These are phyloP conservation scores for Brachyalestes nurse DNA, from an alignment of 2,797 vertebrate species.

Conservation along the genomic window DNA sequence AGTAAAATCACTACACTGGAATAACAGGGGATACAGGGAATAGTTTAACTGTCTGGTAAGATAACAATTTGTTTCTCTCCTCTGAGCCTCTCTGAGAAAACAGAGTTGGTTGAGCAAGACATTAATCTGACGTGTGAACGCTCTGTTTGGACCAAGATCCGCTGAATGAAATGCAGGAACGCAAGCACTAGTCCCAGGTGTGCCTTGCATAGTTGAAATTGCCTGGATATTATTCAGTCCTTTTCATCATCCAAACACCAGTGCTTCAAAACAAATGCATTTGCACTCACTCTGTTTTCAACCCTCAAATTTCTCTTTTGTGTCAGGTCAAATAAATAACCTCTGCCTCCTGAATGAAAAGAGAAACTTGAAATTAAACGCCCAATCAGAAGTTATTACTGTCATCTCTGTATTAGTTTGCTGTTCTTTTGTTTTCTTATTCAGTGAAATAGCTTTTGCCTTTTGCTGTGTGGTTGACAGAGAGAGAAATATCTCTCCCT, in stretches of 20 bases:
- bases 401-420: slow-evolving; percentile 2
- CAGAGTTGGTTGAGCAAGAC: slow-evolving; percentile 10
- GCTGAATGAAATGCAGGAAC: slow-evolving; percentile 10
- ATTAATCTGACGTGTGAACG: slow-evolving; percentile 8
- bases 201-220: slow-evolving; percentile 32
- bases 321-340: slow-evolving; percentile 34
- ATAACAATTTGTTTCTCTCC: not conserved
- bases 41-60: not conserved
- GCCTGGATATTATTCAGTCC: slow-evolving; percentile 51
- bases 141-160: not conserved
- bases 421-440: not conserved
- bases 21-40: not conserved
- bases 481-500: not conserved
- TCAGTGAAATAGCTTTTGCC: not conserved
- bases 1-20: not conserved
- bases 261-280: slow-evolving; percentile 39
- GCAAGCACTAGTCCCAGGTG: slow-evolving; percentile 39
- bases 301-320: slow-evolving; percentile 30
- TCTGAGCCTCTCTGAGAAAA: not conserved
- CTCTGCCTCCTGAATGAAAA: not conserved
- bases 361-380: not conserved
- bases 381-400: slow-evolving; percentile 1
- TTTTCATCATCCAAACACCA: slow-evolving; percentile 9
- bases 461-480: not conserved
- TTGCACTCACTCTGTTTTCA: slow-evolving; percentile 14